Evolutionary conservation across 1,140 invertebrate genomes (phyloP).

Genomic region (Drosophila suzukii): DNA sequence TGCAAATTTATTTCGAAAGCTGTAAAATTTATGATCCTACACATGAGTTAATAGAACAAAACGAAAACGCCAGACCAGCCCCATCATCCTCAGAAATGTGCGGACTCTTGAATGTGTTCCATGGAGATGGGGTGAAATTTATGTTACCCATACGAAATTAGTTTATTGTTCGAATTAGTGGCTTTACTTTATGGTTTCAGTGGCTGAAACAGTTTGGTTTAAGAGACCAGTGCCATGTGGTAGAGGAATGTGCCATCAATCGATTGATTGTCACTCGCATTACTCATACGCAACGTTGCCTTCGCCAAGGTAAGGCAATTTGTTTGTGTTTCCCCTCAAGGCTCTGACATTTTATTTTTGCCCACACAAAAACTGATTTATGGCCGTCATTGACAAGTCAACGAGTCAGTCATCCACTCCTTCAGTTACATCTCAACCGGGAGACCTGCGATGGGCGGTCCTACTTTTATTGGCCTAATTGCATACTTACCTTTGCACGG

Average conservation of each 20-base stretch:
- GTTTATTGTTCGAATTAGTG: slow-evolving; percentile 70
- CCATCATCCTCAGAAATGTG: slow-evolving; percentile 19
- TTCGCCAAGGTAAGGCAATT: slow-evolving; percentile 16
- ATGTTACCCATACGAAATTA: slow-evolving; percentile 70
- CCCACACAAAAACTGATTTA: slow-evolving; percentile 61
- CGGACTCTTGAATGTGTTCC: not conserved
- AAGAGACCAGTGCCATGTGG: slow-evolving; percentile 13
- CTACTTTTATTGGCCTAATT: slow-evolving; percentile 48
- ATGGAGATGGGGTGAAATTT: slow-evolving; percentile 40
- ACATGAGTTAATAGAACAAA: slow-evolving; percentile 79
- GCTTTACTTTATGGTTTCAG: slow-evolving; percentile 28
- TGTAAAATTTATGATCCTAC: slow-evolving; percentile 76
- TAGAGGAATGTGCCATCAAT: slow-evolving; percentile 3
- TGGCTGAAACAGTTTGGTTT: slow-evolving; percentile 22
- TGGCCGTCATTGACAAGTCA: slow-evolving; percentile 71
- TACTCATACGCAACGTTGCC: slow-evolving; percentile 61
- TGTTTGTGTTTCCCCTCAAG: slow-evolving; percentile 12
- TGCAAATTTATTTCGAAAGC: slow-evolving; percentile 70
- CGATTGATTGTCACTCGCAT: slow-evolving; percentile 53
- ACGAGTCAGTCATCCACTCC: slow-evolving; percentile 21
- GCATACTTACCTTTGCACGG: slow-evolving; percentile 89
- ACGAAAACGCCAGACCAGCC: slow-evolving; percentile 3
- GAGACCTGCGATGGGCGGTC: not conserved
- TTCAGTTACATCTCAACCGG: slow-evolving; percentile 18
- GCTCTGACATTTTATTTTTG: slow-evolving; percentile 62